Evolutionary conservation across 2,888 invertebrate genomes (phyloP), one percentile per base, ranked within the genome.

Genomic region (Agonopterix heracliana): DNA sequence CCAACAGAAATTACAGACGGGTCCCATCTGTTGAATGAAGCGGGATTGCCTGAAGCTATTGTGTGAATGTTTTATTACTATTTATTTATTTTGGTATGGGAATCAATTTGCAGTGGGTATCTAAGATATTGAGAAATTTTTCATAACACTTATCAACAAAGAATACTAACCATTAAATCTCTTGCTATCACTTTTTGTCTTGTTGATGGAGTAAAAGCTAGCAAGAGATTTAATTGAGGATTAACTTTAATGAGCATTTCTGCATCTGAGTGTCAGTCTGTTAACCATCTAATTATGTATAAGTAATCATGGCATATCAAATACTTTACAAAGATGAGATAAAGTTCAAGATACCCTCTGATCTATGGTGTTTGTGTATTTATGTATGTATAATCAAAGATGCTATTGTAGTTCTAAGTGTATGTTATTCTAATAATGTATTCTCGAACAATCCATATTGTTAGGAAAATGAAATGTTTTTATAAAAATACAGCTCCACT

Each of bases 1-100:
- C 96, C 97, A 8, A 84, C 87, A 59, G 77, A 90, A 61, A 62
- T 91, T 11, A 64, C 59, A 2, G 72, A 81, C 64, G 72, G 67
- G 9, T 67, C 68, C 43, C 83, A 87, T 64, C 71, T 88, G 2
- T 56, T 87, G 38, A 66, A 75, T 67, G 59, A 66, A 34, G 52
- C 59, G 48, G 86, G 86, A 8, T 50, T 63, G 38, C 82, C 81
- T 47, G 1, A 52, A 55, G 46, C 45, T 48, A 41, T 40, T 55
- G 44, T 48, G 7, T 38, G 46, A 38, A 9, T 47, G n/a, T 38
- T 38, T 1, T 9, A 10, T 38, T 26, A 5, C 7, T 5, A 26
- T 5, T 38, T 38, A 10, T 38, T 38, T 38, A 38, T 26, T 26
- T 7, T 26, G 7, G 26, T 26, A 26, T 7, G 26, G 26, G 26